Percentiles rank a stretch among this genome's conserved stretches.
These are phyloP conservation scores for Myopa testacea DNA, from an alignment of 2,888 invertebrate genomes.

Conservation along the genomic window DNA sequence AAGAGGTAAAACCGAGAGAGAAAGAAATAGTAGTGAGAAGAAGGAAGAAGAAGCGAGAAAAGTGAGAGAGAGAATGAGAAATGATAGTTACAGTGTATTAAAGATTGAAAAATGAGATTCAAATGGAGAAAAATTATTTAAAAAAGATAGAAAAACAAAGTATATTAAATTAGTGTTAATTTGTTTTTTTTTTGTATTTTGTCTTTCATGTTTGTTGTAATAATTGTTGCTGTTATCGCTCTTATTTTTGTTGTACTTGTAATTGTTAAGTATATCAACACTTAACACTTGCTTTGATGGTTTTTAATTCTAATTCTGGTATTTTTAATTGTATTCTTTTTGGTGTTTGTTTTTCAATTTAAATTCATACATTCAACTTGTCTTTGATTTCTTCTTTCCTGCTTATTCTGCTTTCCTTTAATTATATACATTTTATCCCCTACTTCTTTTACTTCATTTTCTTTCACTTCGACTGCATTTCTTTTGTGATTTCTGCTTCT, in stretches of 20 bases:
- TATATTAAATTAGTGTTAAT: conserved; percentile 13
- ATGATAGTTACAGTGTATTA: not conserved
- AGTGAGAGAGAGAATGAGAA: not conserved
- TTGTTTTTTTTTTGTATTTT: conserved; percentile 42
- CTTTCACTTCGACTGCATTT: not conserved
- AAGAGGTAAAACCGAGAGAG: not conserved
- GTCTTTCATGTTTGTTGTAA: conserved; percentile 43
- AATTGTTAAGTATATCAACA: not conserved
- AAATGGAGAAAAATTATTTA: not conserved
- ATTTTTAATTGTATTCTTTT: conserved; percentile 10
- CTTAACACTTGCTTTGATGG: too few relatives aligned
- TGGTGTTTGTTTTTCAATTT: conserved; percentile 13
- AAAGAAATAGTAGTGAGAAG: not conserved
- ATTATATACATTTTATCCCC: not conserved
- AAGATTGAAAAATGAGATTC: not conserved
- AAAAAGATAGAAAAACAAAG: conserved; percentile 30
- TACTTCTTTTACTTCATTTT: not conserved
- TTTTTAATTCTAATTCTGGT: too few relatives aligned
- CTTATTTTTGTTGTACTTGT: conserved; percentile 40
- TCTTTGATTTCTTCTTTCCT: conserved; percentile 8
- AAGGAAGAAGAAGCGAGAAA: not conserved
- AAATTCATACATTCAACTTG: not conserved
- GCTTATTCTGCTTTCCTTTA: not conserved
- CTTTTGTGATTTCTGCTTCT: not conserved
- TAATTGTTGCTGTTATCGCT: conserved; percentile 44